phyloP scores from a whole-genome alignment of 2,888 invertebrate genomes.

The Kryphioiulus occultus region DNA sequence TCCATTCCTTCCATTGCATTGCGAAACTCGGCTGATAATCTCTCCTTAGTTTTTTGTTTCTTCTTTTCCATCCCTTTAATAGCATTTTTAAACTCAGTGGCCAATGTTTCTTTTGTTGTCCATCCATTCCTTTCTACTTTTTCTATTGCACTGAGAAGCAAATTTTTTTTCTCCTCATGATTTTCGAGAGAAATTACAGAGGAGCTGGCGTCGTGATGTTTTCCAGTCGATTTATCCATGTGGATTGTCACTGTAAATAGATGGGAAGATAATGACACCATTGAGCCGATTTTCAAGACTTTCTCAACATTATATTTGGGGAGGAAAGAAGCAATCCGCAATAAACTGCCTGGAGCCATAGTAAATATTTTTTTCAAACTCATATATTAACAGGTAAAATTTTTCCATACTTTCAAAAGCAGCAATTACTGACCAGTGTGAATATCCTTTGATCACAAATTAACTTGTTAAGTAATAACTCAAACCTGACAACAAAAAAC shows the following conservation, averaged over 20 bases:
- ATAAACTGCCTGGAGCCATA: not conserved
- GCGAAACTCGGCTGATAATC: constrained; percentile 42
- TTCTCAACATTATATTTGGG: not conserved
- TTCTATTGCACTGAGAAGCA: constrained; percentile 48
- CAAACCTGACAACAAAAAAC: not conserved
- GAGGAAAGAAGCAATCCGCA: not conserved
- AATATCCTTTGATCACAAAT: not conserved
- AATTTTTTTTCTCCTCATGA: not conserved
- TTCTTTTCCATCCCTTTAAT: constrained; percentile 51
- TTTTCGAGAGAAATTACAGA: constrained; percentile 42
- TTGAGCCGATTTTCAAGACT: not conserved
- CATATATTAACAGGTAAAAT: too few species aligned
- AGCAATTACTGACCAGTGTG: constrained; percentile 23
- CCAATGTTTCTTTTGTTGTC: constrained; percentile 48
- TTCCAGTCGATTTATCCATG: not conserved
- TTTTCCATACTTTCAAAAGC: not conserved
- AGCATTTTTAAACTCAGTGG: constrained; percentile 44
- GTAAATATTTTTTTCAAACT: too few species aligned
- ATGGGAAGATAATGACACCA: not conserved
- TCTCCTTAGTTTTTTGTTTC: constrained; percentile 49
- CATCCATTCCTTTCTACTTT: constrained; percentile 47
- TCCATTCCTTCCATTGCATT: constrained; percentile 49
- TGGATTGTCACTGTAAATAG: not conserved
- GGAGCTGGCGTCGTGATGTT: not conserved
- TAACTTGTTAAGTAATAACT: not conserved